Evolutionary conservation across 1,140 invertebrate genomes (phyloP), one percentile per base, ranked within the genome.

Genomic region (Parasteatoda tepidariorum): DNA sequence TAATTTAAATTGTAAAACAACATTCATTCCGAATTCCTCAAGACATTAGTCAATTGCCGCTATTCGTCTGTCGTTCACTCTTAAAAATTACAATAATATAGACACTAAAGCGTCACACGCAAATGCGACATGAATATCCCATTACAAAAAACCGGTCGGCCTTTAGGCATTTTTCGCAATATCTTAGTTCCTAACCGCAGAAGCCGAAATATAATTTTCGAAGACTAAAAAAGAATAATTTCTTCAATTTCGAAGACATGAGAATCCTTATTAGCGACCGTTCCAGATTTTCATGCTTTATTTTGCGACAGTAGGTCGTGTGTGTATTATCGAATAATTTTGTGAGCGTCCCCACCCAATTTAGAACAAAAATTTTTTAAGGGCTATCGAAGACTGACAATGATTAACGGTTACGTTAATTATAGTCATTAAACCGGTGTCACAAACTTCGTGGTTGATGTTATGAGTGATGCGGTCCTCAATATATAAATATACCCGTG

Each of bases 371-470:
- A 59, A 22, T 22, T 59, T 59, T 26, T 26, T 6, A 7, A 22
- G 57, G 9, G 7, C 57, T 18, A 48, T 9, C 15, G n/a, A 59
- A 59, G 33, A 48, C 15, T 28, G 73, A 75, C 73, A 75, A 57
- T 28, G 55, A 75, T 75, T 34, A 75, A 59, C 33, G 55, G 73
- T 18, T n/a, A 34, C 22, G 26, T 61, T 62, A 75, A 75, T 62
- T 75, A 62, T 26, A 24, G n/a, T 18, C 30, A 33, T 75, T 41
- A 13, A 24, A 34, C n/a, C 41, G 33, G 57, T 75, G 57, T 62
- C 73, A 62, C 55, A 34, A 62, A 57, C 59, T 34, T 9, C 13
- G 28, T 13, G 7, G 70, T 41, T 13, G 34, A 24, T 18, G 38
- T 48, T 48, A 2, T 9, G 38, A 48, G 18, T 48, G 4, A 4